Conservation (phyloP, 2,113 vertebrate genomes). For the Campylomormyrus tamandua region DNA sequence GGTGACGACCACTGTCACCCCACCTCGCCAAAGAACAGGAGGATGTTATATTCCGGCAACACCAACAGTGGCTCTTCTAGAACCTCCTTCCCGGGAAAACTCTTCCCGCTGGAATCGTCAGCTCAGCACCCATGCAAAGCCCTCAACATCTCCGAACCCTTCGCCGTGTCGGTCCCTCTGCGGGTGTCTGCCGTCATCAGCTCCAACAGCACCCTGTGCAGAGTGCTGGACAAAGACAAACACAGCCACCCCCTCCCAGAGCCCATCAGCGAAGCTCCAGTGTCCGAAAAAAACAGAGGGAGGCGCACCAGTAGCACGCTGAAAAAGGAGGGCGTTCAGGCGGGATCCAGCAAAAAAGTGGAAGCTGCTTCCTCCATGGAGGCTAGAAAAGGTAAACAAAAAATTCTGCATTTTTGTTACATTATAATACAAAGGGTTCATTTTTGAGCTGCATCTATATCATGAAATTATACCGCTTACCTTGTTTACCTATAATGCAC, state of each 20-base stretch:
- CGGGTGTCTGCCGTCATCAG: slow-evolving; percentile 90
- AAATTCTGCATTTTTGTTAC: neutral
- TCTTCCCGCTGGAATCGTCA: slow-evolving; percentile 87
- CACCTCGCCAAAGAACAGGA: slow-evolving; percentile 75
- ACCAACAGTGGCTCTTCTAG: slow-evolving; percentile 64
- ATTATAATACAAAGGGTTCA: neutral
- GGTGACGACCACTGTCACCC: slow-evolving; percentile 71
- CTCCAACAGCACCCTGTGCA: slow-evolving; percentile 87
- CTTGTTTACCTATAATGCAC: neutral
- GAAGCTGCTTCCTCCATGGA: slow-evolving; percentile 28
- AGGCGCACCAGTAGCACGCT: slow-evolving; percentile 40
- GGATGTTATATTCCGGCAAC: slow-evolving; percentile 81
- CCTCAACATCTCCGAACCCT: slow-evolving; percentile 93
- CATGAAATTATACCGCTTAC: neutral
- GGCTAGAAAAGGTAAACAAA: slow-evolving; percentile 39
- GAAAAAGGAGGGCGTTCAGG: slow-evolving; percentile 47
- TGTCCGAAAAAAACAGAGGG: slow-evolving; percentile 31
- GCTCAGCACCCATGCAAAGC: slow-evolving; percentile 85
- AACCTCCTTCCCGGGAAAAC: slow-evolving; percentile 70
- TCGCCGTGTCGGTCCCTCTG: slow-evolving; percentile 84
- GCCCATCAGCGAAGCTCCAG: slow-evolving; percentile 39
- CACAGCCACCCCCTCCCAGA: slow-evolving; percentile 56
- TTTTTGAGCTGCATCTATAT: neutral
- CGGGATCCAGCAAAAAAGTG: slow-evolving; percentile 36
- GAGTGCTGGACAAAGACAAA: slow-evolving; percentile 70